phyloP scores from a whole-genome alignment of 1,140 invertebrate genomes.

The Musca domestica region DNA sequence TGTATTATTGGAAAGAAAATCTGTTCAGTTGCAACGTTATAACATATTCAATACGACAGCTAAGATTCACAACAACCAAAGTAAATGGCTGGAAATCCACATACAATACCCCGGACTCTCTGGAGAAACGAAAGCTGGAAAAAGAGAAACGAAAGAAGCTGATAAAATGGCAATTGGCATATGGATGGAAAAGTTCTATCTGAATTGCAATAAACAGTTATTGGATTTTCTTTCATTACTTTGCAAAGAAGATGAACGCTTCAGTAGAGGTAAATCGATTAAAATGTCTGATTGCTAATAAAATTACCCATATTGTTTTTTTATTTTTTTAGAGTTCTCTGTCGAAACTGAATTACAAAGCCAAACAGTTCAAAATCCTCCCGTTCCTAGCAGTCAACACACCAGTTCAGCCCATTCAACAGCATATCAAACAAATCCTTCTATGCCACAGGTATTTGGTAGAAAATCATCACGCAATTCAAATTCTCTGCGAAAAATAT shows the following conservation, averaged over 20 bases:
- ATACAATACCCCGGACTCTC: constrained; percentile 31
- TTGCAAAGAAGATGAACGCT: background rate
- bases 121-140: background rate
- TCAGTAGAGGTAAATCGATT: background rate
- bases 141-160: background rate
- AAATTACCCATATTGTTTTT: background rate
- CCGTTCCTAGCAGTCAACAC: background rate
- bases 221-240: constrained; percentile 41
- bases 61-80: constrained; percentile 26
- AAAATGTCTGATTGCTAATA: background rate
- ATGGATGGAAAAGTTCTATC: constrained; percentile 40
- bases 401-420: background rate
- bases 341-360: constrained; percentile 1
- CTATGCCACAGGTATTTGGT: constrained; percentile 2
- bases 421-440: background rate
- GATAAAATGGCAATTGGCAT: constrained; percentile 30
- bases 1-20: background rate
- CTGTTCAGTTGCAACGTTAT: constrained; percentile 28
- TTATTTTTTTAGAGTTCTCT: background rate
- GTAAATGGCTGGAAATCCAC: constrained; percentile 44
- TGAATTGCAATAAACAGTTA: constrained; percentile 37
- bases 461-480: constrained; percentile 25
- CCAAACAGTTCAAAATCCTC: constrained; percentile 6
- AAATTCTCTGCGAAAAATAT: constrained; percentile 21
- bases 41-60: constrained; percentile 33